Evolutionary conservation across 2,113 vertebrate species (phyloP).

Genomic region (Oreochromis aureus): DNA sequence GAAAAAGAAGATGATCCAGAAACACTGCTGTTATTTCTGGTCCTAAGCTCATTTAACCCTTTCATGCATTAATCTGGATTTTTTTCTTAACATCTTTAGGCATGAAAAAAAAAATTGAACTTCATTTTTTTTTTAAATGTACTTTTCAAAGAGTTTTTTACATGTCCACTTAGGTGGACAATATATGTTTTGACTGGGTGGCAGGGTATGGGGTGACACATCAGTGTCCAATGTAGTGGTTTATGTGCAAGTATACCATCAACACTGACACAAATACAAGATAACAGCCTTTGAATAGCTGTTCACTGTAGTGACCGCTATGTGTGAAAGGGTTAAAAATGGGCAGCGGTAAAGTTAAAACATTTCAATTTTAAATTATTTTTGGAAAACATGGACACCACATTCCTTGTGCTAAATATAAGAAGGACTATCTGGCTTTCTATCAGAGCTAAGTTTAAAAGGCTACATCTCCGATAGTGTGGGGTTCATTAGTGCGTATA

Average conservation of each 20-base stretch:
- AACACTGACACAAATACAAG: not conserved
- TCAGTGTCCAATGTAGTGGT: not conserved
- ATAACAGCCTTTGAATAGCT: not conserved
- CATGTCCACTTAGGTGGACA: not conserved
- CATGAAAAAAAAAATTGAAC: not conserved
- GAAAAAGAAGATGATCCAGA: not conserved
- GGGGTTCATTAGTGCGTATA: not conserved
- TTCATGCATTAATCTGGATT: not conserved
- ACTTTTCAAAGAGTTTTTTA: not conserved
- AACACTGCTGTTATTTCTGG: not conserved
- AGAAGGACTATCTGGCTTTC: not conserved
- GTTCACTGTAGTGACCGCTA: not conserved
- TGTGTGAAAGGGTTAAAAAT: not conserved
- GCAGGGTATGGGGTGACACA: not conserved
- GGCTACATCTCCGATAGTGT: not conserved
- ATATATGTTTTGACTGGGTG: not conserved
- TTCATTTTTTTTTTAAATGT: not conserved
- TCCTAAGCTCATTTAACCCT: not conserved
- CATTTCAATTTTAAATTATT: fast-evolving
- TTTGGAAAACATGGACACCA: not conserved
- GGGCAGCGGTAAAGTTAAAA: not conserved
- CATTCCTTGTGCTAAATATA: not conserved
- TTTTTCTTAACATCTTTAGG: not conserved
- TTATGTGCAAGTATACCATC: not conserved
- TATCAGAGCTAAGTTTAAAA: not conserved